phyloP scores from a whole-genome alignment of 2,113 vertebrate genomes.

The Pseudopodoces humilis region DNA sequence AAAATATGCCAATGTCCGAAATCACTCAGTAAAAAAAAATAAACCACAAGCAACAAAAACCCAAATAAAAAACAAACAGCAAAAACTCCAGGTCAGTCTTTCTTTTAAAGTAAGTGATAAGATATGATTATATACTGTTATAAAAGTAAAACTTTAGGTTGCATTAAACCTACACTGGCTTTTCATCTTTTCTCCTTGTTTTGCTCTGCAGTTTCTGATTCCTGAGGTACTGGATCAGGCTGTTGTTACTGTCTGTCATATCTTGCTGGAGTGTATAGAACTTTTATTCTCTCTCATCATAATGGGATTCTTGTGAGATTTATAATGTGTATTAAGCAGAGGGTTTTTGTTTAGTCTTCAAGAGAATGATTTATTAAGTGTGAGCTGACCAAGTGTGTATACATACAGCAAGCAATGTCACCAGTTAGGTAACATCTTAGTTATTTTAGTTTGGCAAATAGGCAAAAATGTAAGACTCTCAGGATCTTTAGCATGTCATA shows the following conservation, averaged over 20 bases:
- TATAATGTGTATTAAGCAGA: neutral
- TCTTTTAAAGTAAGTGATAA: neutral
- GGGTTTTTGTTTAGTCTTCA: neutral
- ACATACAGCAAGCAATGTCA: neutral
- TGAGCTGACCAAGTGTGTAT: neutral
- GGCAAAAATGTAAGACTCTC: neutral
- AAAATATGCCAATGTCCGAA: neutral
- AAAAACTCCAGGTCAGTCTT: neutral
- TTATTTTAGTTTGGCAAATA: neutral
- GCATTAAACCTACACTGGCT: neutral
- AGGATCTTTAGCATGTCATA: neutral
- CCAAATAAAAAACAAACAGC: neutral
- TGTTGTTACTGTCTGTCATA: neutral
- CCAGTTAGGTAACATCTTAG: neutral
- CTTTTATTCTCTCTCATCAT: neutral
- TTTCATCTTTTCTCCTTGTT: neutral
- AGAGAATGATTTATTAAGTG: neutral
- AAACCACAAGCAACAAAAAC: neutral
- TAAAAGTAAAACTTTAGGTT: neutral
- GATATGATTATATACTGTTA: neutral
- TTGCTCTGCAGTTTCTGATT: neutral
- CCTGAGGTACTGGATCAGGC: neutral
- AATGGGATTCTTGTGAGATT: neutral
- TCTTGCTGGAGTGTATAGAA: neutral
- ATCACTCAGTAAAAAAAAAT: neutral